phyloP scores from a whole-genome alignment of 1,140 invertebrate species.

The Leptinotarsa defecta region DNA sequence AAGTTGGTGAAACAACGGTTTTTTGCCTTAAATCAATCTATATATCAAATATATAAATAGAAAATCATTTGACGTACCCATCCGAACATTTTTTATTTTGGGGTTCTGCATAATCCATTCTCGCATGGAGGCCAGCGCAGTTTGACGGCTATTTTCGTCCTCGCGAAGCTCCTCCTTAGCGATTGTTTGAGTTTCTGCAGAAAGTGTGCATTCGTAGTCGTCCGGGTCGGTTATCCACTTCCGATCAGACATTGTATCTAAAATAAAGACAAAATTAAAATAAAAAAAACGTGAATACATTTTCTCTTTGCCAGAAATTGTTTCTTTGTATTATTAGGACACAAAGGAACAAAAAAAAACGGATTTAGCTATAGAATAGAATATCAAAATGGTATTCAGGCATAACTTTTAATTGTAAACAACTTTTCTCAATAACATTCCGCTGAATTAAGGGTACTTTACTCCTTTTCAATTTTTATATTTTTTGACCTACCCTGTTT shows the following conservation, averaged over 20 bases:
- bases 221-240: constrained; percentile 63
- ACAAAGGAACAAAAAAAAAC: neutral
- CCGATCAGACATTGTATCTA: constrained; percentile 37
- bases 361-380: neutral
- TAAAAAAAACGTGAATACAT: neutral
- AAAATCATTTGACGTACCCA: constrained; percentile 60
- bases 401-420: too few relatives aligned
- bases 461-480: too few relatives aligned
- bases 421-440: too few relatives aligned
- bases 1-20: too few relatives aligned
- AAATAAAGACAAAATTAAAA: constrained; percentile 3
- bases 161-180: constrained; percentile 73
- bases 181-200: constrained; percentile 64
- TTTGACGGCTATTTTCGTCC: constrained; percentile 66
- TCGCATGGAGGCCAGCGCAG: constrained; percentile 69
- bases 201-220: constrained; percentile 65
- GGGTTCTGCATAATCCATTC: constrained; percentile 76
- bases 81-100: constrained; percentile 69
- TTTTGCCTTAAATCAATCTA: too few relatives aligned
- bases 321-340: neutral
- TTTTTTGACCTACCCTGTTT: too few relatives aligned
- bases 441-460: too few relatives aligned
- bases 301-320: too few relatives aligned
- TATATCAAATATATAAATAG: neutral
- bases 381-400: neutral